These are phyloP conservation scores for Caerostris extrusa DNA, from an alignment of 1,140 invertebrate genomes.

Conservation along the genomic window DNA sequence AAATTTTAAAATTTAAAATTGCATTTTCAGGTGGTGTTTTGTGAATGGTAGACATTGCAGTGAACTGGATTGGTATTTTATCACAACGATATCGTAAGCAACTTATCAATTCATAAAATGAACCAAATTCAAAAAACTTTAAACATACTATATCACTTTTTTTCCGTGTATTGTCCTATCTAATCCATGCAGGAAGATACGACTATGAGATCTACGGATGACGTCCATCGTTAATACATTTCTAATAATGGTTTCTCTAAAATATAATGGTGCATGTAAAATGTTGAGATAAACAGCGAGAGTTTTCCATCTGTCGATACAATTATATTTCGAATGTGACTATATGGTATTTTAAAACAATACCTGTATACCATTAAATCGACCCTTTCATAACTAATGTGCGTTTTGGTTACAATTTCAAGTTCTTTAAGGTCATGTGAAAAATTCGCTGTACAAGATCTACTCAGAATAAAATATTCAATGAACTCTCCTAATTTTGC, in stretches of 20 bases:
- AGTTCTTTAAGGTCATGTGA: constrained; percentile 56
- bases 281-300: constrained; percentile 57
- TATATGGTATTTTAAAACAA: constrained; percentile 19
- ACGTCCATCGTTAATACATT: no score
- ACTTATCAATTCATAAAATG: background rate
- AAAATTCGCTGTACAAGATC: background rate
- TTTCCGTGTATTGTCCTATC: constrained; percentile 3
- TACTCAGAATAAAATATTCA: background rate
- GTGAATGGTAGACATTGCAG: background rate
- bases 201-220: background rate
- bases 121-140: background rate
- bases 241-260: background rate
- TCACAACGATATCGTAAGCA: constrained; percentile 26
- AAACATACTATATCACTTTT: constrained; percentile 17
- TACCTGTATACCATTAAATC: background rate
- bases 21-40: background rate
- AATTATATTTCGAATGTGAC: constrained; percentile 36
- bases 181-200: background rate
- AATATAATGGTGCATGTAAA: constrained; percentile 30
- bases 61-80: constrained; percentile 44
- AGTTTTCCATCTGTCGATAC: background rate
- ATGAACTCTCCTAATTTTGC: constrained; percentile 35
- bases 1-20: background rate
- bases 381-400: background rate
- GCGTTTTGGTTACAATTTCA: background rate